Base-by-base conservation (phyloP, 2,797 vertebrate genomes). In the Xyrichtys novacula region DNA sequence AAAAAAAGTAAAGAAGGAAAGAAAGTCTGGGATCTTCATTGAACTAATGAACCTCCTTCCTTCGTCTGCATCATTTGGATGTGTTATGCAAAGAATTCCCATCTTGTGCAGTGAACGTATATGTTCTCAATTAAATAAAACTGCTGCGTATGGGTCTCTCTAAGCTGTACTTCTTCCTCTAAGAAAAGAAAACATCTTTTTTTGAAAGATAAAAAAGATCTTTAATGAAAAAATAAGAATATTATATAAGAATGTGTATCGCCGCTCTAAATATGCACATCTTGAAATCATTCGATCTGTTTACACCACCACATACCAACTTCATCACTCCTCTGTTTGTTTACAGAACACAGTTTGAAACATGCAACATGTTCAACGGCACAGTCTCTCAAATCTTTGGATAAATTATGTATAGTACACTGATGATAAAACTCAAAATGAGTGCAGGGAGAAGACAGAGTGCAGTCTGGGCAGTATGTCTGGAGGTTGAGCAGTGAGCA, bases 171-270 rank as follows among this genome's bases (percentile, higher is more conserved):
- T 15, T 2, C 14, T 42, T 16, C 5, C 4, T 20, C 20, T 22
- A n/a, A 16, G 6, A 7, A 44, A 31, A 54, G 36, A 31, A 26
- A 48, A 19, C 39, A 71, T 26, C 58, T 49, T 11, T 49, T 23
- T 26, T 64, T 55, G 46, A 84, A 78, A 32, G 17, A 40, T 49
- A 22, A 59, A 80, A 74, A 78, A 34, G 7, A 31, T 44, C 49
- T 91, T 90, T 89, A 90, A 78, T 91, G 58, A 62, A 86, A 77
- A 74, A 56, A 47, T 63, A 55, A 62, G 39, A 71, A 80, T 50
- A 85, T 54, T 26, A 26, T 57, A 5, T 42, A 83, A 49, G 16
- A 38, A 58, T 16, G 7, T 53, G 49, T 54, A 47, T 31, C 32
- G 19, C 44, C 29, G 11, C 3, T 14, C 52, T 11, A 71, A 70